Evolutionary conservation across 2,888 invertebrate species (phyloP).

Genomic region (Eristalinus aeneus): DNA sequence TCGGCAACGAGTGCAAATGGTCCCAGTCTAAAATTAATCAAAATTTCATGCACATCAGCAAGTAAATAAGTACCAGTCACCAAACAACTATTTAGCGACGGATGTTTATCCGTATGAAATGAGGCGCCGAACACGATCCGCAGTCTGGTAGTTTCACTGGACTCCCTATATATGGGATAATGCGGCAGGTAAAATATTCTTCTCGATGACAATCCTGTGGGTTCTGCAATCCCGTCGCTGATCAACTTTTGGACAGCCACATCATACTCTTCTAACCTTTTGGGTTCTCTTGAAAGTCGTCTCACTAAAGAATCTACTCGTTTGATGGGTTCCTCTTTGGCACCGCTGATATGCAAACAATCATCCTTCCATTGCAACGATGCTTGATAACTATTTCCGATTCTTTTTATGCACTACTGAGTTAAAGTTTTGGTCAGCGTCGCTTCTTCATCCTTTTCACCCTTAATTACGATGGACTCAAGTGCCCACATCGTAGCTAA

Average conservation of each 20-base stretch:
- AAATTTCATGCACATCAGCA: background rate
- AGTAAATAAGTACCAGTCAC: background rate
- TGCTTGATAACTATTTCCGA: slow-evolving; percentile 13
- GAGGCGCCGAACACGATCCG: slow-evolving; percentile 40
- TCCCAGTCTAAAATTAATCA: no score
- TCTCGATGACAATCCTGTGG: background rate
- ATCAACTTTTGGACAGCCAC: slow-evolving; percentile 5
- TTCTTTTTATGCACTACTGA: background rate
- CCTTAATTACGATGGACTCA: slow-evolving; percentile 19
- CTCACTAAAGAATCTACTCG: slow-evolving; percentile 14
- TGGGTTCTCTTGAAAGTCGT: slow-evolving; percentile 18
- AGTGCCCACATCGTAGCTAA: slow-evolving; percentile 2
- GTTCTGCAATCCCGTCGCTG: slow-evolving; percentile 13
- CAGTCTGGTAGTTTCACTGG: slow-evolving; percentile 7
- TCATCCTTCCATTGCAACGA: slow-evolving; percentile 6
- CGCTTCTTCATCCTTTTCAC: background rate
- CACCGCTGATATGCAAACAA: background rate
- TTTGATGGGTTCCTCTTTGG: background rate
- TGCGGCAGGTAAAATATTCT: slow-evolving; percentile 17
- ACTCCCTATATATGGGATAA: slow-evolving; percentile 17
- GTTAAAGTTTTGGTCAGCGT: slow-evolving; percentile 3
- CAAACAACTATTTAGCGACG: slow-evolving; percentile 2
- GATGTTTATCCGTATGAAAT: background rate
- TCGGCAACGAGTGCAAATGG: background rate
- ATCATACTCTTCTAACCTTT: slow-evolving; percentile 15